Percentiles rank a stretch among this genome's conserved stretches.
phyloP scores from a whole-genome alignment of 2,797 vertebrate species.

The Astyanax mexicanus region DNA sequence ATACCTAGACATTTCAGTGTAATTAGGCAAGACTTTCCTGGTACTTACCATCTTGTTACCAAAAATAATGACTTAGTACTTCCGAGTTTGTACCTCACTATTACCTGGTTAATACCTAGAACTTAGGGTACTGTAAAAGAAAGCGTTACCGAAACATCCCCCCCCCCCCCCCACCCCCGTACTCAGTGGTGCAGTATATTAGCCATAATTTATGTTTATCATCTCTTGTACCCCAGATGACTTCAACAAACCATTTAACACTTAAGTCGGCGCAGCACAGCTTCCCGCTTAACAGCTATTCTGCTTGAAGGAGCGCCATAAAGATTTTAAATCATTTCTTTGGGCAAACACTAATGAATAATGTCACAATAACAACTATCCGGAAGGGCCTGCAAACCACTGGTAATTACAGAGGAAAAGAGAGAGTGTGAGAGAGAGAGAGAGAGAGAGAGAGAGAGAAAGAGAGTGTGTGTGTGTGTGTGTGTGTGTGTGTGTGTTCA shows the following conservation, averaged over 20 bases:
- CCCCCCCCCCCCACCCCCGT: too few species aligned
- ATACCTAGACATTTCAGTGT: too few species aligned
- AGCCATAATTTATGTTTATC: conserved; percentile 99
- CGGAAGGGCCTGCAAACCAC: conserved; percentile 70
- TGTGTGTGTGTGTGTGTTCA: not conserved
- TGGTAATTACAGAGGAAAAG: conserved; percentile 52
- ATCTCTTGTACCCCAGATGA: conserved; percentile 92
- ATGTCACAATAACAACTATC: conserved; percentile 77
- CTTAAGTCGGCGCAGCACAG: conserved; percentile 91
- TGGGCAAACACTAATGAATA: conserved; percentile 83
- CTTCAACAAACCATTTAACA: conserved; percentile 99
- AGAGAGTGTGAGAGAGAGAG: not conserved
- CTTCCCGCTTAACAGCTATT: conserved; percentile 96
- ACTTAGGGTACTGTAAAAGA: too few species aligned
- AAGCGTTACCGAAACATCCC: too few species aligned
- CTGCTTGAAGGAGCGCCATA: conserved; percentile 94
- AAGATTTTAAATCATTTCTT: conserved; percentile 81
- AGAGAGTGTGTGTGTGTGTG: not conserved
- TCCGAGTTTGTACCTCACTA: too few species aligned
- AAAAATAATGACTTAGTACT: too few species aligned
- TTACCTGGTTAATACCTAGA: too few species aligned
- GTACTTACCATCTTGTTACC: too few species aligned
- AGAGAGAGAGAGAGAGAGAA: not conserved
- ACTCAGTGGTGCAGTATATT: conserved; percentile 95
- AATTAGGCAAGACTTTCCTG: too few species aligned